phyloP scores from a whole-genome alignment of 2,113 vertebrate genomes.

The Hypomesus transpacificus region DNA sequence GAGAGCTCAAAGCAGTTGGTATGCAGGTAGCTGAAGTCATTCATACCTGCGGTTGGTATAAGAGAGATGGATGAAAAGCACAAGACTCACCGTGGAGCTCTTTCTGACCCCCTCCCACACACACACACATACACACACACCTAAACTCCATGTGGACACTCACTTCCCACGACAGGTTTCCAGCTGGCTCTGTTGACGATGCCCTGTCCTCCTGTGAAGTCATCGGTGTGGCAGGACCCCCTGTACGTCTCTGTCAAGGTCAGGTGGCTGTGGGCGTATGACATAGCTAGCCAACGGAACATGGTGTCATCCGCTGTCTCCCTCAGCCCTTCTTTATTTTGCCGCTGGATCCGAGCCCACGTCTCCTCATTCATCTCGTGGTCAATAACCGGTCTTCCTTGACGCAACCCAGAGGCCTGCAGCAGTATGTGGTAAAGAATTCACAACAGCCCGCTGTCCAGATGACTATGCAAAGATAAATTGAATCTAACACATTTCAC shows the following conservation, averaged over 20 bases:
- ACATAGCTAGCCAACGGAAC: constrained; percentile 94
- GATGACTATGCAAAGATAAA: too few relatives aligned
- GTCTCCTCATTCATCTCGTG: constrained; percentile 56
- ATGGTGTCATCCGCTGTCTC: constrained; percentile 83
- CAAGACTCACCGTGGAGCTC: neutral
- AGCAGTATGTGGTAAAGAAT: neutral
- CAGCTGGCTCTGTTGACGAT: constrained; percentile 90
- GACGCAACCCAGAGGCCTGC: neutral
- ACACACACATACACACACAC: neutral
- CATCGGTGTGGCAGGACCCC: constrained; percentile 83
- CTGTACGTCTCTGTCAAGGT: constrained; percentile 82
- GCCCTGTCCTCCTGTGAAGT: constrained; percentile 70
- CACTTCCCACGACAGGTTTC: constrained; percentile 86
- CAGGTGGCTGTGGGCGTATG: constrained; percentile 90
- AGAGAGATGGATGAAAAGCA: neutral
- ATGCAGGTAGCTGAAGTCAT: constrained; percentile 97
- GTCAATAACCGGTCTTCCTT: constrained; percentile 44
- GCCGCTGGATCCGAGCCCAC: constrained; percentile 54
- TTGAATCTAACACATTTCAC: too few relatives aligned
- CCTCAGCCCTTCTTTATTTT: constrained; percentile 65
- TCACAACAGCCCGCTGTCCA: neutral
- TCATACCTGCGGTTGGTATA: constrained; percentile 76
- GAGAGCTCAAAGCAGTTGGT: constrained; percentile 94
- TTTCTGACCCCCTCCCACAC: neutral
- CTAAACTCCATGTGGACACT: constrained; percentile 54